Base-by-base conservation (phyloP, 2,113 vertebrate genomes). In the Heterocephalus glaber region DNA sequence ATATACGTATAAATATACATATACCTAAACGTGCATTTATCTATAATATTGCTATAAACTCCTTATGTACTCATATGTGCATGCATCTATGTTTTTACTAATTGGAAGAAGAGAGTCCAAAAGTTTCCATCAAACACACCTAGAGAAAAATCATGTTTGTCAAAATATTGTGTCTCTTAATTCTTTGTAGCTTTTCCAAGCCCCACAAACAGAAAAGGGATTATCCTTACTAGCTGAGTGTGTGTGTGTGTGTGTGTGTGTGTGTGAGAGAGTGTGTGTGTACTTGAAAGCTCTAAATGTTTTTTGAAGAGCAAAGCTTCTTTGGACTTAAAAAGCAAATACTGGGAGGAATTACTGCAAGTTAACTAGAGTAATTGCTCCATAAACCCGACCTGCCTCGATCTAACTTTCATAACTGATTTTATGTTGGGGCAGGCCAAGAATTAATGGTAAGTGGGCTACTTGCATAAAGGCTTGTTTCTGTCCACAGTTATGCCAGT, bases 211-310 rank as follows among this genome's bases (percentile, higher is more conserved):
- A 86, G 47, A 91, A 60, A 92, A 54, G 86, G 82, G 72, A 94
- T 96, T 97, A 86, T 94, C 56, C 26, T 84, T 90, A 58, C 82
- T 86, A 65, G 76, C 49, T 83, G 58, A 92, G 26, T 68, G 28
- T 90, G 52, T 88, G 90, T 95, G 94, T 95, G 68, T n/a, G n/a
- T n/a, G n/a, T n/a, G n/a, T n/a, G 26, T 68, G 28, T 90, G 52
- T 88, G 90, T 95, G 94, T 95, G 68, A n/a, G n/a, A n/a, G 58
- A 92, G 26, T 68, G 28, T 90, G 52, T 88, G 90, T 95, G 94
- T 95, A 61, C 85, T 95, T 95, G 76, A 96, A 96, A 93, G 26
- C 76, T 94, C 65, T 88, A 88, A 97, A 95, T 47, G 61, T 95
- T 95, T 95, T 76, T 93, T 72, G 85, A 95, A 79, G 65, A 95